Evolutionary conservation across 1,140 invertebrate genomes (phyloP).

Genomic region (Achroia grisella): DNA sequence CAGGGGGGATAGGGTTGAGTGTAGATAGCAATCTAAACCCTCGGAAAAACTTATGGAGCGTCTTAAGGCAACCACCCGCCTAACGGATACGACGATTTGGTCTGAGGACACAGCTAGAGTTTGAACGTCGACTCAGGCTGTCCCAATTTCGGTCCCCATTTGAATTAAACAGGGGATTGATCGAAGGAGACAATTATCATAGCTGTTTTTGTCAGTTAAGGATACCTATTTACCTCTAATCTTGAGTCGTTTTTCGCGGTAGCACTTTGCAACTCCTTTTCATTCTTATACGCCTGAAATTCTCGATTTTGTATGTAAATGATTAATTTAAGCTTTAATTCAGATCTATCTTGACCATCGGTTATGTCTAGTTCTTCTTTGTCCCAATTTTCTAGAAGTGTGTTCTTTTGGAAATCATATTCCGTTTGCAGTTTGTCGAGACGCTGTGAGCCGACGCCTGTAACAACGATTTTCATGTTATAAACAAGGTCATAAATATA

Average conservation of each 20-base stretch:
- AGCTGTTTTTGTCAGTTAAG: no score
- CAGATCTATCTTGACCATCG: conserved; percentile 49
- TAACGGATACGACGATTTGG: no score
- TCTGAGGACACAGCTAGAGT: no score
- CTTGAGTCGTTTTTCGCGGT: conserved; percentile 64
- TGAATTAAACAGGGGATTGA: no score
- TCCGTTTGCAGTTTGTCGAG: conserved; percentile 72
- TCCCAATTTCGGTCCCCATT: no score
- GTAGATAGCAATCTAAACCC: no score
- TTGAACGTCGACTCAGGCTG: no score
- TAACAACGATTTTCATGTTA: conserved; percentile 1
- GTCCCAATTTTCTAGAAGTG: conserved; percentile 67
- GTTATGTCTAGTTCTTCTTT: conserved; percentile 53
- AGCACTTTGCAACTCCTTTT: conserved; percentile 49
- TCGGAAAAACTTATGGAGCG: no score
- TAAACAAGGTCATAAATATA: no score
- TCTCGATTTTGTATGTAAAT: conserved; percentile 58
- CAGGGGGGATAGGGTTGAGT: no score
- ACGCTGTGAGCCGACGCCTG: conserved; percentile 47
- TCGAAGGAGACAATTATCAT: no score
- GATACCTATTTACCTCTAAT: conserved; percentile 50
- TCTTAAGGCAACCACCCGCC: no score
- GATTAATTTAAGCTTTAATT: conserved; percentile 58
- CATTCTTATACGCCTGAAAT: conserved; percentile 46
- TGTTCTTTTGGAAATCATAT: conserved; percentile 73